Evolutionary conservation across 2,113 vertebrate genomes (phyloP), one percentile per base, ranked within the genome.

Genomic region (Solea senegalensis): DNA sequence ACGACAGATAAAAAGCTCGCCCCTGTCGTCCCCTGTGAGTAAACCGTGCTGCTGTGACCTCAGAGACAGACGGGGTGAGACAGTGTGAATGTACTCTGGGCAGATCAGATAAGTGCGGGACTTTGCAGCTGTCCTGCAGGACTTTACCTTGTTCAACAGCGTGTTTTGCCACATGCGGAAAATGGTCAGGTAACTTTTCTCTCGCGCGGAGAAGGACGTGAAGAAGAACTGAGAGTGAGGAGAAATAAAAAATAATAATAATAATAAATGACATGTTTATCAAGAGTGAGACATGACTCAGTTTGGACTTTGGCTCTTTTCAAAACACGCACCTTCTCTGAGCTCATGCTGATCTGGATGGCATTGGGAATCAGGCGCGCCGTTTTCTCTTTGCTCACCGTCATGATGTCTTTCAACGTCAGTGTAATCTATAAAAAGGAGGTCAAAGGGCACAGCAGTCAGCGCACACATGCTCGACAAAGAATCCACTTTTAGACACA

Each of bases 141-240:
- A 41, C 11, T 65, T 92, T 84, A 98, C 97, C 95, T 98, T 97
- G 65, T 95, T 91, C 89, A 96, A 50, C 66, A 99, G 85, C 7
- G 92, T 88, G 53, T 98, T 98, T 88, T 99, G 96, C 97, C 97
- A 99, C 85, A 98, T 92, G 10, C 95, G 93, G 82, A 97, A 98
- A 78, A 99, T 91, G 65, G 83, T 91, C 75, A 92, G 92, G 91
- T 95, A 99, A 88, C 94, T 98, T 92, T 95, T 95, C 86, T 98
- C 96, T 84, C 97, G 95, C 51, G 95, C 90, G 62, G 95, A 92
- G 89, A 99, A 98, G 21, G 96, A 98, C 0, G 96, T 95, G 86
- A 98, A 96, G 86, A 99, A 97, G 78, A 95, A 92, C 97, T 99
- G 85, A n/a, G 7, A 59, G 48, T 1, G 14, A 40, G 61, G 13